A percentile compares a stretch with the other conserved stretches of the same genome.
Evolutionary conservation across 1,140 invertebrate species (phyloP).

Genomic region (Ectropis grisescens): DNA sequence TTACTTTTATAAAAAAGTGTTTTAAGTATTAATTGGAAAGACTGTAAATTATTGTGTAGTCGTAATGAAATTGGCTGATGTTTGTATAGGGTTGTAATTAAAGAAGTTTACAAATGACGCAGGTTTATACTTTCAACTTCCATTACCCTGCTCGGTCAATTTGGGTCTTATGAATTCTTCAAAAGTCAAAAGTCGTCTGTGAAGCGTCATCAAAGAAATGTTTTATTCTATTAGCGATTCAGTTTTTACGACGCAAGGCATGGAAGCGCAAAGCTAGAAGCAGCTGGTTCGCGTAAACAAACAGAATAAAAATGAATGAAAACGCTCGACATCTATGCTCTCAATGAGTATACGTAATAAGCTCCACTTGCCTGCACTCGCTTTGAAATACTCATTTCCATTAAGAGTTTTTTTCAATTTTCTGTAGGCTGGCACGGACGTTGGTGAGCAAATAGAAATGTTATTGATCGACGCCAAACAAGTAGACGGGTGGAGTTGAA

Average conservation of each 20-base stretch:
- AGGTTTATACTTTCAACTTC: conserved; percentile 18
- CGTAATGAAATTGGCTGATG: conserved; percentile 56
- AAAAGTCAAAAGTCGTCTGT: conserved; percentile 20
- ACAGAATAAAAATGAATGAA: conserved; percentile 38
- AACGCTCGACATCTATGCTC: conserved; percentile 18
- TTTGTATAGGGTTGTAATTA: conserved; percentile 64
- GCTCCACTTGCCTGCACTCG: conserved; percentile 10
- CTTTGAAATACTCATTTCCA: conserved; percentile 14
- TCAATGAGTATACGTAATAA: conserved; percentile 21
- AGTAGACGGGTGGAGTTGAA: too few relatives aligned
- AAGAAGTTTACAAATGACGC: conserved; percentile 55
- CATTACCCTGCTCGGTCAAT: conserved; percentile 9
- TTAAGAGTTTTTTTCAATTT: conserved; percentile 14
- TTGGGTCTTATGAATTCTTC: not conserved
- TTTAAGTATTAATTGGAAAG: conserved; percentile 66
- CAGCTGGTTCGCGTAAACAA: conserved; percentile 44
- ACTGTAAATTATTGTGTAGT: conserved; percentile 68
- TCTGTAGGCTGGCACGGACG: not conserved
- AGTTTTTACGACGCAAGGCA: conserved; percentile 41
- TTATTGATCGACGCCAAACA: too few relatives aligned
- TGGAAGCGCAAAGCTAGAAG: too few relatives aligned
- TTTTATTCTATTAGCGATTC: conserved; percentile 45
- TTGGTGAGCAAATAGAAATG: too few relatives aligned
- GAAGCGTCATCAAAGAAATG: conserved; percentile 25
- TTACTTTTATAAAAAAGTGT: conserved; percentile 49